A percentile compares a stretch with the other conserved stretches of the same genome.
Evolutionary conservation across 2,113 vertebrate species (phyloP).

Genomic region (Mellivora capensis): DNA sequence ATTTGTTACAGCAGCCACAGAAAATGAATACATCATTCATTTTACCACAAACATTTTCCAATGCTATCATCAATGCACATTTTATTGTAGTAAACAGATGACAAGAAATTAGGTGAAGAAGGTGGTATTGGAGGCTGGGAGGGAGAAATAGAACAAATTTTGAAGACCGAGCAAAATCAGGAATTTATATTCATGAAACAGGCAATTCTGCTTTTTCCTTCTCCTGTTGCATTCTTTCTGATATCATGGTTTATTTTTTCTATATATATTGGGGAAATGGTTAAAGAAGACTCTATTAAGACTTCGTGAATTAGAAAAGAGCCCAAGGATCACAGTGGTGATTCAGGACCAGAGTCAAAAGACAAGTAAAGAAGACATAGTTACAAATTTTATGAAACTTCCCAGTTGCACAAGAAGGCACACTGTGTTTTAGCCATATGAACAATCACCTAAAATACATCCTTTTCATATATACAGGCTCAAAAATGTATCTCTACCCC

Average conservation of each 20-base stretch:
- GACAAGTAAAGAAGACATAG: background rate
- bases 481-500: background rate
- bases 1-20: background rate
- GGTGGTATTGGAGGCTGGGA: background rate
- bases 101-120: background rate
- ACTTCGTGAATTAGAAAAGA: background rate
- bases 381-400: background rate
- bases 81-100: background rate
- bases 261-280: accelerated
- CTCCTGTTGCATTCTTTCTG: background rate
- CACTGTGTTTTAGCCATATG: background rate
- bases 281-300: background rate
- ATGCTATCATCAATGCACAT: background rate
- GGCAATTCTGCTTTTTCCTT: background rate
- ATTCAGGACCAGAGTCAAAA: background rate
- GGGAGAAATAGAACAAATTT: background rate
- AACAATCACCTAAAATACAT: background rate
- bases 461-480: background rate
- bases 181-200: background rate
- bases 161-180: background rate
- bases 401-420: background rate
- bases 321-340: background rate
- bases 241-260: background rate
- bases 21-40: background rate
- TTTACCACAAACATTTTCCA: background rate